These are phyloP conservation scores for Patiria miniata DNA, from an alignment of 35 echinoderm and acorn worm species.

Conservation along the genomic window DNA sequence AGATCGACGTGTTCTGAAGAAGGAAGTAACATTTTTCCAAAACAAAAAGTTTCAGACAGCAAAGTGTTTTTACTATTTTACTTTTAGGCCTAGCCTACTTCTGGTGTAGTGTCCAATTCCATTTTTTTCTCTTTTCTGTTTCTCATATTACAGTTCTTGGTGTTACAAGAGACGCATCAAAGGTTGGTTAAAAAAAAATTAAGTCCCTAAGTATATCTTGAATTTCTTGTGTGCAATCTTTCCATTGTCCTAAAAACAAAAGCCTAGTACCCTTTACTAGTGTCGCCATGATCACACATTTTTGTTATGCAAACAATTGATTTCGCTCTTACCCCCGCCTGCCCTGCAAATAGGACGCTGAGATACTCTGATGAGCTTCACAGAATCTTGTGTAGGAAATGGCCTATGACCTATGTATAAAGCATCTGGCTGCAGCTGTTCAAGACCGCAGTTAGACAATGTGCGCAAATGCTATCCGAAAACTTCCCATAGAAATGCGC, in stretches of 20 bases:
- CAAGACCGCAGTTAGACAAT: no score
- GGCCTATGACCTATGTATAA: no score
- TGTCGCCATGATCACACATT: no score
- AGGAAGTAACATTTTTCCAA: neutral
- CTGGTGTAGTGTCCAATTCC: neutral
- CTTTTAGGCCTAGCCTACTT: neutral
- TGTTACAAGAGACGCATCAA: constrained; percentile 64
- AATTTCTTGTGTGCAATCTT: neutral
- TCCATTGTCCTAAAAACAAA: neutral
- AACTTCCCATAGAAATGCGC: no score
- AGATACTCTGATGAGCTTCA: no score
- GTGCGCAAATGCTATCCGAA: no score
- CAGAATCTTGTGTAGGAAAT: no score
- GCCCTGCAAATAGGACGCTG: no score
- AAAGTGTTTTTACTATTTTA: neutral
- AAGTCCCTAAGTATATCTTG: neutral
- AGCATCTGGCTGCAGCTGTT: no score
- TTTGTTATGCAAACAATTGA: no score
- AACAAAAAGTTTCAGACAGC: constrained; percentile 2
- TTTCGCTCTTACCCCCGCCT: no score
- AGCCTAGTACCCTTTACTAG: neutral
- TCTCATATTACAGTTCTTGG: constrained; percentile 68
- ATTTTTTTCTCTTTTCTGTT: constrained; percentile 8
- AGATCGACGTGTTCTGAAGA: neutral
- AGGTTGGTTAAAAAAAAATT: constrained; percentile 35